A percentile compares a stretch with the other conserved stretches of the same genome.
phyloP scores from a whole-genome alignment of 2,888 invertebrate genomes.

The Thyatira batis region DNA sequence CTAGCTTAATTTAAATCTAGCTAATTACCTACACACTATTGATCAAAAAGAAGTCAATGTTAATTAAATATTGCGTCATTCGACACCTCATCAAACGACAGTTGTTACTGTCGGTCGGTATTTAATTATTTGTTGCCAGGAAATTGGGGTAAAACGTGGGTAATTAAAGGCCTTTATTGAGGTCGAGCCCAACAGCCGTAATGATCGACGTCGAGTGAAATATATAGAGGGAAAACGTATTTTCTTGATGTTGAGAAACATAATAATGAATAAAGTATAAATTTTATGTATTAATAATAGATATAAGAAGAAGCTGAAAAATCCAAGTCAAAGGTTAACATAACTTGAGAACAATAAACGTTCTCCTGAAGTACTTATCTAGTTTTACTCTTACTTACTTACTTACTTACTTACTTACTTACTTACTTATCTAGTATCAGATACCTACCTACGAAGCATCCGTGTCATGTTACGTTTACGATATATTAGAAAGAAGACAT shows the following conservation, averaged over 20 bases:
- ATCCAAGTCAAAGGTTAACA: too few relatives aligned
- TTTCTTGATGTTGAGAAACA: background rate
- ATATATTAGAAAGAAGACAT: too few relatives aligned
- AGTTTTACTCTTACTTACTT: too few relatives aligned
- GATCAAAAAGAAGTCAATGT: background rate
- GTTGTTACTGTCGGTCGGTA: slow-evolving; percentile 18
- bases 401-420: too few relatives aligned
- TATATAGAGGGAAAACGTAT: background rate
- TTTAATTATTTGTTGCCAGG: slow-evolving; percentile 35
- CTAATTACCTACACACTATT: too few relatives aligned
- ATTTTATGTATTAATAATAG: background rate
- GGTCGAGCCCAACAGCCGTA: slow-evolving; percentile 25
- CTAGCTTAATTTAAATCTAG: too few relatives aligned
- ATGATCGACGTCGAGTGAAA: slow-evolving; percentile 21
- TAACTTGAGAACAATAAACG: too few relatives aligned
- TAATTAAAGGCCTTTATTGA: slow-evolving; percentile 43
- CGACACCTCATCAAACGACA: slow-evolving; percentile 24
- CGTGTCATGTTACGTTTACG: too few relatives aligned
- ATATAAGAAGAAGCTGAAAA: slow-evolving; percentile 6
- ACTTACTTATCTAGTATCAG: too few relatives aligned
- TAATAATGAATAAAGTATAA: background rate
- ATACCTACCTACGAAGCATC: too few relatives aligned
- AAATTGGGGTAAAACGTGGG: slow-evolving; percentile 23
- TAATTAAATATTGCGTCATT: slow-evolving; percentile 10
- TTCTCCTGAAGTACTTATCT: too few relatives aligned